A percentile compares a stretch with the other conserved stretches of the same genome.
Conservation (phyloP, 2,888 invertebrate species). For the Drosophila koepferae region DNA sequence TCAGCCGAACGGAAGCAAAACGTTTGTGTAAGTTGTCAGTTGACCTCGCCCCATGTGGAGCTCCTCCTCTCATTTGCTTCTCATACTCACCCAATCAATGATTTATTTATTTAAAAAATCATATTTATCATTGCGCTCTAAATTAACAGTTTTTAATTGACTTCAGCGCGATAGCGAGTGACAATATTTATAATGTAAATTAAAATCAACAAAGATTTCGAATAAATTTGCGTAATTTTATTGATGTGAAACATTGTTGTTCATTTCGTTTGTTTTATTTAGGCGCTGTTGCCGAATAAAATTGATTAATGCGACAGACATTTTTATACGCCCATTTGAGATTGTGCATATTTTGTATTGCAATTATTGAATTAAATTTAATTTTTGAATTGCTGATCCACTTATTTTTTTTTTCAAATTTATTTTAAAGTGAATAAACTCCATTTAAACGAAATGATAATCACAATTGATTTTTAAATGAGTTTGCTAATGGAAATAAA, state of each 20-base stretch:
- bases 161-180: conserved; percentile 17
- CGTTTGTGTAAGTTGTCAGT: conserved; percentile 65
- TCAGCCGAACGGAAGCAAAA: conserved; percentile 5
- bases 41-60: conserved; percentile 4
- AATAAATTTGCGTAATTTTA: conserved; percentile 24
- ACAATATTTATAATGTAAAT: conserved; percentile 13
- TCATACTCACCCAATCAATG: conserved; percentile 36
- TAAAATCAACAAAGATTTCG: not conserved
- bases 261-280: not conserved
- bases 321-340: conserved; percentile 24
- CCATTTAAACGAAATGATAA: conserved; percentile 8
- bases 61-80: conserved; percentile 21
- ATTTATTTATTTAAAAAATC: conserved; percentile 8
- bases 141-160: conserved; percentile 49
- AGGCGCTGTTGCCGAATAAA: conserved; percentile 7
- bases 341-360: conserved; percentile 15
- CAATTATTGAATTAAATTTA: conserved; percentile 11
- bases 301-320: conserved; percentile 24
- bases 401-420: not conserved
- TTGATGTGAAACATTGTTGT: conserved; percentile 16
- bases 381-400: conserved; percentile 35
- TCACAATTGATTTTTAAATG: conserved; percentile 13
- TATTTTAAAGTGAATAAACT: conserved; percentile 48
- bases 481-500: not conserved
- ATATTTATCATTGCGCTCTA: conserved; percentile 41